Base-by-base conservation (phyloP, 2,888 invertebrate species). In the Sinodicranocentrus sp. region DNA sequence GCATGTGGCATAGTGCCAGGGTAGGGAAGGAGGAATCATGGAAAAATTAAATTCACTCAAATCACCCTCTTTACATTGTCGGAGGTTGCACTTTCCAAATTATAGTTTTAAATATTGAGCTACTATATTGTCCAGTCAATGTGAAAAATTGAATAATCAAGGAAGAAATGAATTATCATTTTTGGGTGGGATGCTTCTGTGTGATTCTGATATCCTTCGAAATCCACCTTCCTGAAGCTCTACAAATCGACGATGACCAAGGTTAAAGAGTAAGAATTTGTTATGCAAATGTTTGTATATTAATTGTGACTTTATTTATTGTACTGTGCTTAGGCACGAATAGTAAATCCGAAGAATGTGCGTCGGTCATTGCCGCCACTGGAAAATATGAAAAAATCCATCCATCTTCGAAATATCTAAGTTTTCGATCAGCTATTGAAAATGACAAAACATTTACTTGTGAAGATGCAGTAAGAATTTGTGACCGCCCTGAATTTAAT, bases 381-480 rank as follows among this genome's bases (percentile, higher is more conserved):
- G 72, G 72, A 10, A 17, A 8, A 8, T 72, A 33, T 43, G 72
- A 72, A 72, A 72, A 59, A 59, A 72, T 75, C 0, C 48, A 44
- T 0, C 73, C 73, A 19, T 63, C 73, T 2, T 75, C 73, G 2
- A 75, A 75, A 19, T 75, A 63, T 17, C 10, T 75, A 13, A 3
- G 26, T 1, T 59, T 59, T 19, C 43, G 25, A 26, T 3, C 54
- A 13, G n/a, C 19, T 8, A 23, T 21, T 1, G 33, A 19, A 5
- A 10, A 8, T 2, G 17, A 43, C 6, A 28, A 23, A n/a, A 21
- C 33, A 0, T 71, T 15, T 17, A 52, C 26, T 19, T 48, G n/a
- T 15, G 19, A 13, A 25, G 73, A 63, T 21, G 28, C 54, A 8
- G 19, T 28, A 25, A 19, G 3, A 3, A 28, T 63, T 26, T 61